phyloP scores from a whole-genome alignment of 2,888 invertebrate genomes.

The Alentia gelatinosa region DNA sequence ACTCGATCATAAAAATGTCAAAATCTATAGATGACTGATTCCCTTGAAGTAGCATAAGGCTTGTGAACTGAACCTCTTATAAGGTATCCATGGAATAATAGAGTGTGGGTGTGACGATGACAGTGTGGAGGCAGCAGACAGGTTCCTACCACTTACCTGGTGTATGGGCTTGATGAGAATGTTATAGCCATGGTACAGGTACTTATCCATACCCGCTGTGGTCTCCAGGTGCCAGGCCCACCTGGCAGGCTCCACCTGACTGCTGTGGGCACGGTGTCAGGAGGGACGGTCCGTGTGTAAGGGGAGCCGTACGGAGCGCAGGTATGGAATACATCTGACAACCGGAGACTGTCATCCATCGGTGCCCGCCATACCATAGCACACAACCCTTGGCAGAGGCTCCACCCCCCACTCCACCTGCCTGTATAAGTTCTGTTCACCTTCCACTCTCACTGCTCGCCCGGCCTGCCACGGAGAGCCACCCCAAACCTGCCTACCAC shows the following conservation, averaged over 20 bases:
- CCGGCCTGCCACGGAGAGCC: background rate
- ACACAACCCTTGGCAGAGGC: background rate
- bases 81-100: too few species aligned
- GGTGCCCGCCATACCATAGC: background rate
- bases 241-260: background rate
- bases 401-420: background rate
- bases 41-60: too few species aligned
- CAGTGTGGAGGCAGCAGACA: too few species aligned
- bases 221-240: background rate
- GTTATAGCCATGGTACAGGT: constrained; percentile 47
- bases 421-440: background rate
- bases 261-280: background rate
- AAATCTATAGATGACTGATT: too few species aligned
- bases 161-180: constrained; percentile 35
- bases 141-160: too few species aligned
- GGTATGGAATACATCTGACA: background rate
- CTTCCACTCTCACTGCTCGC: background rate
- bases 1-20: too few species aligned
- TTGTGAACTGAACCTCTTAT: too few species aligned
- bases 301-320: background rate
- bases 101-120: too few species aligned
- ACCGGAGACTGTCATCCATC: background rate
- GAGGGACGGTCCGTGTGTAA: background rate
- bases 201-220: constrained; percentile 22
- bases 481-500: too few species aligned